These are phyloP conservation scores for Dendrocopos noguchii DNA, from an alignment of 2,113 vertebrate genomes.

Conservation along the genomic window DNA sequence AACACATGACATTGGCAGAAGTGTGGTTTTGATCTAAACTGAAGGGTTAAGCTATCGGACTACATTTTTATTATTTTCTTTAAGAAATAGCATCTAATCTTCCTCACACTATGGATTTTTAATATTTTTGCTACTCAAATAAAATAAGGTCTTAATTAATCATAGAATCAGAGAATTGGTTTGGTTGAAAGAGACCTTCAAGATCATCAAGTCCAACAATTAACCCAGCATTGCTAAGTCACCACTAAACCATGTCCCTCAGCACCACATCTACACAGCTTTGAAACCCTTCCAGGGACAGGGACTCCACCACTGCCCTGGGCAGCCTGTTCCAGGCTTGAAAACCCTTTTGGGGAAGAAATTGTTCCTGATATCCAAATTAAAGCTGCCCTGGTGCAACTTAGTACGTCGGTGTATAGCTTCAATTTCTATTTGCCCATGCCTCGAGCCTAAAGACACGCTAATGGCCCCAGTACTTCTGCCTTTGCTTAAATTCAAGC, in stretches of 20 bases:
- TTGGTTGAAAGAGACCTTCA: too few species aligned
- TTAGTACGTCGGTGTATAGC: accelerated
- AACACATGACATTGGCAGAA: neutral
- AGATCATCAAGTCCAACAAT: too few species aligned
- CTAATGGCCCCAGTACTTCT: neutral
- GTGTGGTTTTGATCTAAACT: neutral
- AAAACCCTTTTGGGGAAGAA: too few species aligned
- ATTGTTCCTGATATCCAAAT: too few species aligned
- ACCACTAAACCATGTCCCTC: too few species aligned
- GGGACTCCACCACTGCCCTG: too few species aligned
- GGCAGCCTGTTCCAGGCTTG: too few species aligned
- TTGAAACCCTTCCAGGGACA: too few species aligned
- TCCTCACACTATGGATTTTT: neutral
- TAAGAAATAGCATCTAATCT: neutral
- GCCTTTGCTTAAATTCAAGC: neutral
- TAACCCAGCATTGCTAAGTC: too few species aligned
- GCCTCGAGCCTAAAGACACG: neutral
- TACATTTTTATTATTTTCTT: neutral
- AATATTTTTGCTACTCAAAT: neutral
- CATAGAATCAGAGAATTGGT: too few species aligned
- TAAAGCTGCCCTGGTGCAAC: too few species aligned
- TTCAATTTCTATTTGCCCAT: neutral
- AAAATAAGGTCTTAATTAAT: neutral
- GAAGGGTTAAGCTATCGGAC: neutral
- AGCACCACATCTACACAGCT: too few species aligned